Conservation (phyloP, 1,140 invertebrate species). For the Zaprionus kolodkinae region DNA sequence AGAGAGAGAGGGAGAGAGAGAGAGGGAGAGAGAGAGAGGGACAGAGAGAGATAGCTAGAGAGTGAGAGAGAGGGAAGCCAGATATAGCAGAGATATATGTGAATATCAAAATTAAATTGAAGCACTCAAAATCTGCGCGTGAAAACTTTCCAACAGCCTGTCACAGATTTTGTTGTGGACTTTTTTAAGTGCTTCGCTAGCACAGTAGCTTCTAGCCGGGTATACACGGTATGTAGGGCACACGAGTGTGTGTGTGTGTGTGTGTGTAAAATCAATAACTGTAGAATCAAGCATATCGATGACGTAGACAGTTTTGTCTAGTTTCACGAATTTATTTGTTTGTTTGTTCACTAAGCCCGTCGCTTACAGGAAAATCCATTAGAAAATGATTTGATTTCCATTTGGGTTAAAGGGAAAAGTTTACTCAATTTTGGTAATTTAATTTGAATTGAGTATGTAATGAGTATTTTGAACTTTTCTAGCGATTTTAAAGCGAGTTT, state of each 20-base stretch:
- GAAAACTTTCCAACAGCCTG: constrained; percentile 37
- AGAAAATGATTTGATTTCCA: not conserved
- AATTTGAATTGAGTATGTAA: not conserved
- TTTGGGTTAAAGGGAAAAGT: not conserved
- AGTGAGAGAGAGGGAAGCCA: not conserved
- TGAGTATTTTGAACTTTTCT: not conserved
- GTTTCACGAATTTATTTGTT: constrained; percentile 2
- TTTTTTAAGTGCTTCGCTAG: constrained; percentile 48
- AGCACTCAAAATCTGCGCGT: constrained; percentile 50
- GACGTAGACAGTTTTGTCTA: not conserved
- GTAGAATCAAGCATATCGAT: not conserved
- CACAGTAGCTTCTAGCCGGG: not conserved
- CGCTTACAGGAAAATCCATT: constrained; percentile 3
- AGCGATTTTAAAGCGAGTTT: too few relatives aligned
- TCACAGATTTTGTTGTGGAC: constrained; percentile 42
- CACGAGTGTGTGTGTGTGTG: not conserved
- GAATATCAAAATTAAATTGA: constrained; percentile 42
- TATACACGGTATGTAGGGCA: constrained; percentile 11
- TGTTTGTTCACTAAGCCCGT: not conserved
- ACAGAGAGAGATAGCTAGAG: not conserved
- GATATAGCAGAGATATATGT: not conserved
- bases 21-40: not conserved
- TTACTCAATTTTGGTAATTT: not conserved
- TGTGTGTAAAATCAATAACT: constrained; percentile 4
- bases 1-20: not conserved